phyloP scores from a whole-genome alignment of 2,888 invertebrate genomes.

The Leucophenga montana region DNA sequence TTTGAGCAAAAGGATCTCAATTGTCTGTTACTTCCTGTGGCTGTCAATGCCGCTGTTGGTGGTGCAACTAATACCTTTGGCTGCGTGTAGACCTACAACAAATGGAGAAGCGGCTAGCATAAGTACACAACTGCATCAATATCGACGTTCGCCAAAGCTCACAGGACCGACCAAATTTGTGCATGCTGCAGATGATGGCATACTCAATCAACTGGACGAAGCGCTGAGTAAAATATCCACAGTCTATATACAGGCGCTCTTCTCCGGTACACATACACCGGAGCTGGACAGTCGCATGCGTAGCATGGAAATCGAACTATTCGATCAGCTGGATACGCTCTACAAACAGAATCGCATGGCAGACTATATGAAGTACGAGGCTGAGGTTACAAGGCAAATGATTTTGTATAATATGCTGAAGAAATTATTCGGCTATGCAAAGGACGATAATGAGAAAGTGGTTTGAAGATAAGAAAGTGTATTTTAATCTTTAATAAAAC shows the following conservation, averaged over 20 bases:
- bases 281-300: conserved; percentile 58
- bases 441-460: conserved; percentile 44
- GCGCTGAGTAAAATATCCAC: conserved; percentile 59
- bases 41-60: not conserved
- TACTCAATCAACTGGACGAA: conserved; percentile 54
- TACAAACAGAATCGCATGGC: conserved; percentile 60
- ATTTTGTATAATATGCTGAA: conserved; percentile 67
- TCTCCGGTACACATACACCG: conserved; percentile 62
- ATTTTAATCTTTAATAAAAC: conserved; percentile 42
- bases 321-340: conserved; percentile 61
- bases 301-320: conserved; percentile 60
- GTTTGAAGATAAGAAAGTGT: not conserved
- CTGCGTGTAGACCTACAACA: conserved; percentile 3
- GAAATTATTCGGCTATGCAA: conserved; percentile 63
- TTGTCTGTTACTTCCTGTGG: not conserved
- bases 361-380: conserved; percentile 67
- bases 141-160: conserved; percentile 55
- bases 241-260: conserved; percentile 65
- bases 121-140: conserved; percentile 33
- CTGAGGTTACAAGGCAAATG: conserved; percentile 68
- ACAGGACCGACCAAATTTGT: conserved; percentile 45
- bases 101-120: not conserved
- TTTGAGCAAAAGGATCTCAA: not conserved
- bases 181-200: conserved; percentile 49
- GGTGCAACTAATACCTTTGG: not conserved